These are phyloP conservation scores for Leucoma salicis DNA, from an alignment of 2,888 invertebrate species.

Conservation along the genomic window DNA sequence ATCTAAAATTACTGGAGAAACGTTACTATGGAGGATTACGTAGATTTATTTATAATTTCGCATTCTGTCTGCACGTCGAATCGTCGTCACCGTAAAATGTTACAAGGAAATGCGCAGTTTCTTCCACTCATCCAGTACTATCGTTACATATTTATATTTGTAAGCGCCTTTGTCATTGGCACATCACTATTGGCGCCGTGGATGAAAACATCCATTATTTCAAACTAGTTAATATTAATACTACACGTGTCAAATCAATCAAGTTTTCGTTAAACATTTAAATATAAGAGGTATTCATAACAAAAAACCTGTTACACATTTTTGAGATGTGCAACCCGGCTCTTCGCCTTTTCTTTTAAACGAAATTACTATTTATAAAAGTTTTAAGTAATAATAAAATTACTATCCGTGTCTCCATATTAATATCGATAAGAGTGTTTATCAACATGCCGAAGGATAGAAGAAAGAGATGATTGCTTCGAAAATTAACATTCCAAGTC, in stretches of 20 bases:
- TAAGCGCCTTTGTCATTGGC: constrained; percentile 58
- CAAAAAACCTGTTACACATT: too few relatives aligned
- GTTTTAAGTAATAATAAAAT: too few relatives aligned
- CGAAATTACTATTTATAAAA: too few relatives aligned
- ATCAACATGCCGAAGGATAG: too few relatives aligned
- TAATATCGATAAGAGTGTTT: too few relatives aligned
- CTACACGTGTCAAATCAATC: constrained; percentile 42
- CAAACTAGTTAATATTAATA: constrained; percentile 44
- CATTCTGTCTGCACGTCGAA: constrained; percentile 33
- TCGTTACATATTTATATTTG: constrained; percentile 27
- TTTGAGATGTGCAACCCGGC: too few relatives aligned
- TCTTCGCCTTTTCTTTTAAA: too few relatives aligned
- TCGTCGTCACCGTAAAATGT: constrained; percentile 47
- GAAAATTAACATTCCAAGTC: too few relatives aligned
- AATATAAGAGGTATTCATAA: too few relatives aligned
- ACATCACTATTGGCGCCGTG: constrained; percentile 46
- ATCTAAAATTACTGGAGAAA: constrained; percentile 65
- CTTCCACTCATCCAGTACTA: constrained; percentile 33
- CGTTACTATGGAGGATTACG: constrained; percentile 52
- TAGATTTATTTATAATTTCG: constrained; percentile 51
- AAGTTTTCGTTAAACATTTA: too few relatives aligned
- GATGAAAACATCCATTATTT: constrained; percentile 42
- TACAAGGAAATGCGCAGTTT: constrained; percentile 68
- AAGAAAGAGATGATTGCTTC: too few relatives aligned
- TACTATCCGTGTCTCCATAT: too few relatives aligned